These are phyloP conservation scores for Listronotus oregonensis DNA, from an alignment of 1,140 invertebrate species.

Conservation along the genomic window DNA sequence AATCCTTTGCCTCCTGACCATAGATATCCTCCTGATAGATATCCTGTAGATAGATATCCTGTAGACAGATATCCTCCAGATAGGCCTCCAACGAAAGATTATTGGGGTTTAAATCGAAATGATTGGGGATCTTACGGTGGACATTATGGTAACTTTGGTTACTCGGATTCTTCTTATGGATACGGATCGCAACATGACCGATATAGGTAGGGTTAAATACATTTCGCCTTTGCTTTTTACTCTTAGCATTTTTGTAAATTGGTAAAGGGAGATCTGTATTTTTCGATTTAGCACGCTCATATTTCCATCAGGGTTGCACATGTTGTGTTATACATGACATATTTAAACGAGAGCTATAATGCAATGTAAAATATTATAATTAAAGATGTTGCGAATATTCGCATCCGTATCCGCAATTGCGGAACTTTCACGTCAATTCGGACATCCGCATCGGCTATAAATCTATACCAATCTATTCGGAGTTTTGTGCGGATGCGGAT, in stretches of 20 bases:
- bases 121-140: constrained; percentile 54
- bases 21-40: not conserved
- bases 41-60: constrained; percentile 10
- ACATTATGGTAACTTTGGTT: constrained; percentile 31
- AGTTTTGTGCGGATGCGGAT: too few relatives aligned
- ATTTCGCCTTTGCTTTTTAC: not conserved
- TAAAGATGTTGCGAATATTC: too few relatives aligned
- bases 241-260: not conserved
- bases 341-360: too few relatives aligned
- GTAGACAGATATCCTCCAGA: constrained; percentile 6
- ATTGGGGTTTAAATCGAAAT: constrained; percentile 14
- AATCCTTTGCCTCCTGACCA: constrained; percentile 6
- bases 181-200: not conserved
- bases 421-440: too few relatives aligned
- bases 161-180: constrained; percentile 18
- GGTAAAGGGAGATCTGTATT: not conserved
- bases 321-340: not conserved
- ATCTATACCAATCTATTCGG: too few relatives aligned
- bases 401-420: too few relatives aligned
- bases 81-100: constrained; percentile 9
- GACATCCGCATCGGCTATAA: too few relatives aligned
- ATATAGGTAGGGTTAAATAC: constrained; percentile 20
- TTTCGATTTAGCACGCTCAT: not conserved
- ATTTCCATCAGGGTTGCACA: not conserved
- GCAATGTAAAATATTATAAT: too few relatives aligned